Evolutionary conservation across 2,113 vertebrate species (phyloP).

Genomic region (Sula dactylatra): DNA sequence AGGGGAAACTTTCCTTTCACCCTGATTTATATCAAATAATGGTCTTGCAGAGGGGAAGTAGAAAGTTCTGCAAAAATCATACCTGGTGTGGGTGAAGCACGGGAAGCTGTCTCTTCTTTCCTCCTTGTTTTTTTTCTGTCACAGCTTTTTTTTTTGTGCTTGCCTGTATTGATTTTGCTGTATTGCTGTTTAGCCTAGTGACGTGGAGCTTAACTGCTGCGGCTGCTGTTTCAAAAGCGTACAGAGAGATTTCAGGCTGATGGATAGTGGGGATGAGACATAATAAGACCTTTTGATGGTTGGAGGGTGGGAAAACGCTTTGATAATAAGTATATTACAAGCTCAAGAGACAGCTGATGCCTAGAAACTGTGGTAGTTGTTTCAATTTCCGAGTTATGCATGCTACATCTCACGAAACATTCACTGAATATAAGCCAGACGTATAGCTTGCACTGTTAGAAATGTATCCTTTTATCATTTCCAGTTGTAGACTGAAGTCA

Average conservation of each 20-base stretch:
- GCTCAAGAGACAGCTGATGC: neutral
- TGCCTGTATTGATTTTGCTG: neutral
- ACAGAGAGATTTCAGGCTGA: neutral
- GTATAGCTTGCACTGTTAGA: neutral
- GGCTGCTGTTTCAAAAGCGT: neutral
- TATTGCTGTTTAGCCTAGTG: neutral
- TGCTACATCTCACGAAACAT: neutral
- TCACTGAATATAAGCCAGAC: neutral
- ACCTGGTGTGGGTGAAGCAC: neutral
- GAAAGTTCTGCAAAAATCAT: neutral
- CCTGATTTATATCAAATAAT: neutral
- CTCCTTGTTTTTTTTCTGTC: neutral
- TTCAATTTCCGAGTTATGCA: rapidly evolving
- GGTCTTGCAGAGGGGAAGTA: neutral
- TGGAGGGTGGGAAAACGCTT: neutral
- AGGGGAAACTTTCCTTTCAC: neutral
- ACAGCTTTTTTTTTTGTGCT: neutral
- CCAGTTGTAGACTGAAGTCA: neutral
- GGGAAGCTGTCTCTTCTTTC: neutral
- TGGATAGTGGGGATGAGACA: neutral
- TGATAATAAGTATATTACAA: neutral
- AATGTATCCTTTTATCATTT: neutral
- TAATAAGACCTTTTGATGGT: neutral
- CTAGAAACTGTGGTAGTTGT: neutral
- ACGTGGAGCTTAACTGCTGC: neutral